Percentiles rank a stretch among this genome's conserved stretches.
Evolutionary conservation across 1,140 invertebrate species (phyloP).

Genomic region (Spodoptera frugiperda): DNA sequence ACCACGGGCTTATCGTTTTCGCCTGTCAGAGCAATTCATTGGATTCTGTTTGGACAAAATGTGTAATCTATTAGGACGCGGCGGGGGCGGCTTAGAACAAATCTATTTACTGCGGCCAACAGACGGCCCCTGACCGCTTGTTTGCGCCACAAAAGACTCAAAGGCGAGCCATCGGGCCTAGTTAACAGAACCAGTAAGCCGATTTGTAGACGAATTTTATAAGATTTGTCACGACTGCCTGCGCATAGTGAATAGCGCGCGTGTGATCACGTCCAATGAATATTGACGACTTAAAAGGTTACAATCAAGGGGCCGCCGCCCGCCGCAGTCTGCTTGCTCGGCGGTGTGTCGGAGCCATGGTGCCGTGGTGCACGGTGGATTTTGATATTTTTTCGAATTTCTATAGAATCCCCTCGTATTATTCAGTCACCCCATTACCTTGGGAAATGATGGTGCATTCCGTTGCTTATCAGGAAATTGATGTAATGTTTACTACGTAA

Average conservation of each 20-base stretch:
- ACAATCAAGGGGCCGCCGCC: slow-evolving; percentile 11
- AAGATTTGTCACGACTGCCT: slow-evolving; percentile 41
- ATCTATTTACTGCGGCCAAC: slow-evolving; percentile 53
- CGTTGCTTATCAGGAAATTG: slow-evolving; percentile 22
- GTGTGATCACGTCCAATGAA: slow-evolving; percentile 24
- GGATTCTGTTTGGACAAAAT: slow-evolving; percentile 61
- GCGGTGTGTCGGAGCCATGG: too few relatives aligned
- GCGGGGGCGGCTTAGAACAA: slow-evolving; percentile 48
- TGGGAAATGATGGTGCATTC: slow-evolving; percentile 36
- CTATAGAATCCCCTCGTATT: slow-evolving; percentile 2
- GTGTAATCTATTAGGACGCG: slow-evolving; percentile 57
- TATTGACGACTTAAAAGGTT: slow-evolving; percentile 44
- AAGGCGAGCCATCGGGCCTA: slow-evolving; percentile 47
- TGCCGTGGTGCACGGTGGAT: not conserved
- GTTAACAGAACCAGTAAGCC: slow-evolving; percentile 48
- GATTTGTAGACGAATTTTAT: slow-evolving; percentile 52
- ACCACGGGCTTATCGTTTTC: not conserved
- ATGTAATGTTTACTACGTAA: slow-evolving; percentile 22
- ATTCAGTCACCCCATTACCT: slow-evolving; percentile 4
- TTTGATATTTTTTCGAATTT: slow-evolving; percentile 28
- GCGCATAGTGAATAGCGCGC: slow-evolving; percentile 15
- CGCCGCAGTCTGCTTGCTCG: not conserved
- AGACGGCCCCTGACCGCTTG: slow-evolving; percentile 35
- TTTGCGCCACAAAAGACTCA: slow-evolving; percentile 49
- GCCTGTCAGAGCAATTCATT: slow-evolving; percentile 49